phyloP scores from a whole-genome alignment of 2,797 vertebrate genomes.

The Macrochelys suwanniensis region DNA sequence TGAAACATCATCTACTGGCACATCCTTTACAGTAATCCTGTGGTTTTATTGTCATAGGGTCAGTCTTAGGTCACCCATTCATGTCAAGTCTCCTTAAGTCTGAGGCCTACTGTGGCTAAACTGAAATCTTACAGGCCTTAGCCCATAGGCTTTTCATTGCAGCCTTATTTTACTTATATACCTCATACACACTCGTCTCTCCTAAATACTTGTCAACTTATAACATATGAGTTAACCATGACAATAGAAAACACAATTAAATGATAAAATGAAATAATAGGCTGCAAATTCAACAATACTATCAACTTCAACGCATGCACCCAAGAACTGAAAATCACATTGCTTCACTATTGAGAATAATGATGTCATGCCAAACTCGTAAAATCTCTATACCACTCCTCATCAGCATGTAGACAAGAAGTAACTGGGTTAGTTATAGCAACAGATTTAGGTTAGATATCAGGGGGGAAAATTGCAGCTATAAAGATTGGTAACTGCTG shows the following conservation, averaged over 20 bases:
- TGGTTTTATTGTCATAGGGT: not conserved
- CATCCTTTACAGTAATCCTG: not conserved
- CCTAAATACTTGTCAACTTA: too few species aligned
- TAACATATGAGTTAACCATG: not conserved
- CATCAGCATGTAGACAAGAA: not conserved
- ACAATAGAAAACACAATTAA: not conserved
- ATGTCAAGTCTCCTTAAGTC: not conserved
- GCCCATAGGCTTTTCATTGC: not conserved
- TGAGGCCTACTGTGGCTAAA: not conserved
- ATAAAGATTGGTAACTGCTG: not conserved
- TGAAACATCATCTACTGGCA: not conserved
- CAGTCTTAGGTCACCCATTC: not conserved
- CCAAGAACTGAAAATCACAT: not conserved
- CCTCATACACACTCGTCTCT: not conserved
- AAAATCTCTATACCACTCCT: not conserved
- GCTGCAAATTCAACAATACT: not conserved
- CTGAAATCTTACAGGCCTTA: not conserved
- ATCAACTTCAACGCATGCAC: not conserved
- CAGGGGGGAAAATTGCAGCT: not conserved
- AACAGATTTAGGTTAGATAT: not conserved
- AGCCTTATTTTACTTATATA: not conserved
- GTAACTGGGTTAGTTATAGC: not conserved
- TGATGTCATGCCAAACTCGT: not conserved
- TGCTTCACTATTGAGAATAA: not conserved
- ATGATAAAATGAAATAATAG: not conserved